Base-by-base conservation (phyloP, 1,140 invertebrate species). In the Eueides isabella region DNA sequence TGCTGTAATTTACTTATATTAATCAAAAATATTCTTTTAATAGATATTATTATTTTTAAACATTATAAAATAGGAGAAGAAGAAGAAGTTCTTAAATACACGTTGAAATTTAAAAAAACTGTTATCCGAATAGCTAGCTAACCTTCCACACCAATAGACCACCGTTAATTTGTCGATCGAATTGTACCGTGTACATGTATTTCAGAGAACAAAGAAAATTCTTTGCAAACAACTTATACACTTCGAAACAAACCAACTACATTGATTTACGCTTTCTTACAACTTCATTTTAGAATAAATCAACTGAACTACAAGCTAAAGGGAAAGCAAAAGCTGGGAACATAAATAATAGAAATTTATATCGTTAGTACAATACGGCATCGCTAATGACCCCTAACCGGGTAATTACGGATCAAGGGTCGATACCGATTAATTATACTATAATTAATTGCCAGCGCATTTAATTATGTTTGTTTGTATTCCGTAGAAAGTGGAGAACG, bases 381-480 rank as follows among this genome's bases (percentile, higher is more conserved):
- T 61, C 48, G 67, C 55, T 69, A 69, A 69, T 61, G 67, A 69
- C 48, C 55, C 23, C 23, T 61, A 30, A 67, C 65, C 44, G 35
- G 35, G 48, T 69, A 69, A 62, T 69, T 69, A 69, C 29, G 55
- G 55, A 69, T 69, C 55, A 35, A 38, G 67, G 67, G 67, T 29
- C 30, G 30, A 35, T 28, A 61, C 14, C 30, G 29, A 61, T 69
- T 48, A 69, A 26, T 38, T 33, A 35, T 69, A 26, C 2, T 55
- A 55, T 55, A 26, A 55, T 26, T 14, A 26, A 26, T 55, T 23
- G 23, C 2, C 11, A 12, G 26, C 48, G 48, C 11, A 55, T 55
- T 55, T 55, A 11, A n/a, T 23, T 48, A 23, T 26, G 44, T 48
- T 48, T 55, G 48, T 55, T 26, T 26, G 19, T 55, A 6, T 55